Evolutionary conservation across 2,113 vertebrate species (phyloP).

Genomic region (Pygoscelis adeliae): DNA sequence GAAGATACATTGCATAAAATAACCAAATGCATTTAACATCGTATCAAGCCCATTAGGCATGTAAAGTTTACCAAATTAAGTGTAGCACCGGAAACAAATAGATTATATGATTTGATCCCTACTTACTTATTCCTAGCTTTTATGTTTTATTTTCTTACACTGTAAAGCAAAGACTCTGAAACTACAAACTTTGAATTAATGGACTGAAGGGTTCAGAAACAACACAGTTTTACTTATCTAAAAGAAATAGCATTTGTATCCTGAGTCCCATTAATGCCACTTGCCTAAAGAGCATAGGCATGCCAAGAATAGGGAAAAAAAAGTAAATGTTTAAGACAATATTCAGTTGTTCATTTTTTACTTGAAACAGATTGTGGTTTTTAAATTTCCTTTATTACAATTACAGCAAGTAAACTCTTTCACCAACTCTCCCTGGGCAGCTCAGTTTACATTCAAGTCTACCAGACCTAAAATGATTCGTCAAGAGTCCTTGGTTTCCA

Average conservation of each 20-base stretch:
- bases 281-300: constrained; percentile 15
- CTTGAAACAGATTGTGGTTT: constrained; percentile 65
- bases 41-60: background rate
- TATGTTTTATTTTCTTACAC: background rate
- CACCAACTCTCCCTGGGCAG: constrained; percentile 55
- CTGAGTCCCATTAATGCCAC: background rate
- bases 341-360: constrained; percentile 61
- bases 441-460: constrained; percentile 57
- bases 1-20: background rate
- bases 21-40: background rate
- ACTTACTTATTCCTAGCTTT: background rate
- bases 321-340: constrained; percentile 41
- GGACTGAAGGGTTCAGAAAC: background rate
- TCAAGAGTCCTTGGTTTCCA: constrained; percentile 39
- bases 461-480: constrained; percentile 54
- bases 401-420: constrained; percentile 66
- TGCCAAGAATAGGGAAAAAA: constrained; percentile 20
- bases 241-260: constrained; percentile 1
- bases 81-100: background rate
- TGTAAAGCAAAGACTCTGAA: background rate
- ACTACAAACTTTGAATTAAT: background rate
- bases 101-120: background rate
- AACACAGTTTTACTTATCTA: background rate
- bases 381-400: constrained; percentile 68
- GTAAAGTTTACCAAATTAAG: background rate